phyloP scores from a whole-genome alignment of 2,113 vertebrate genomes.

The Casuarius casuarius region DNA sequence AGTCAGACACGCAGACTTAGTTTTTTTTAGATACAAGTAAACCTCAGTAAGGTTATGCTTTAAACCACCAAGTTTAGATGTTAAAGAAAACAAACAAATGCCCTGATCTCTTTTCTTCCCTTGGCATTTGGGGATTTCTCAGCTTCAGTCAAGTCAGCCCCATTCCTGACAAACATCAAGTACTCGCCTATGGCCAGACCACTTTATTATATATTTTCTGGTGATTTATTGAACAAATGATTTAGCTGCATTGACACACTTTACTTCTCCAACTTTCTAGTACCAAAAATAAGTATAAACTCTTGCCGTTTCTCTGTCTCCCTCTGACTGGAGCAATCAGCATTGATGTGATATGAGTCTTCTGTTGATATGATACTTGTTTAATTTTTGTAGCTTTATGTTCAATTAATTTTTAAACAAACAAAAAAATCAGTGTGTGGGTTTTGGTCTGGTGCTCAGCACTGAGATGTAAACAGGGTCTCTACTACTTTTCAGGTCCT shows the following conservation, averaged over 20 bases:
- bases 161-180: too few relatives aligned
- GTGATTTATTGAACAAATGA: background rate
- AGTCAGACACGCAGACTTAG: background rate
- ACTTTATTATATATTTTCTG: background rate
- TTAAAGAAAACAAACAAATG: background rate
- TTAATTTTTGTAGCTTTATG: background rate
- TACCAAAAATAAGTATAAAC: background rate
- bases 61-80: background rate
- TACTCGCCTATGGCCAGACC: background rate
- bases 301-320: background rate
- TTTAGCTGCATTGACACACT: background rate
- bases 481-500: background rate
- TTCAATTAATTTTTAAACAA: background rate
- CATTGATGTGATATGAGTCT: background rate
- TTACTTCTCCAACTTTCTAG: background rate
- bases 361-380: background rate
- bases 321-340: background rate
- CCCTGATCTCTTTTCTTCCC: background rate
- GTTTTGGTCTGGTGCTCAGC: background rate
- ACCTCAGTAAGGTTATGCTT: background rate
- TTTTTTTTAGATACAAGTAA: background rate
- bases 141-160: background rate
- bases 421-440: background rate
- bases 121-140: background rate
- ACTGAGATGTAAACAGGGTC: background rate